Evolutionary conservation across 2,888 invertebrate genomes (phyloP), one percentile per base, ranked within the genome.

Genomic region (Isotomurus palustris): DNA sequence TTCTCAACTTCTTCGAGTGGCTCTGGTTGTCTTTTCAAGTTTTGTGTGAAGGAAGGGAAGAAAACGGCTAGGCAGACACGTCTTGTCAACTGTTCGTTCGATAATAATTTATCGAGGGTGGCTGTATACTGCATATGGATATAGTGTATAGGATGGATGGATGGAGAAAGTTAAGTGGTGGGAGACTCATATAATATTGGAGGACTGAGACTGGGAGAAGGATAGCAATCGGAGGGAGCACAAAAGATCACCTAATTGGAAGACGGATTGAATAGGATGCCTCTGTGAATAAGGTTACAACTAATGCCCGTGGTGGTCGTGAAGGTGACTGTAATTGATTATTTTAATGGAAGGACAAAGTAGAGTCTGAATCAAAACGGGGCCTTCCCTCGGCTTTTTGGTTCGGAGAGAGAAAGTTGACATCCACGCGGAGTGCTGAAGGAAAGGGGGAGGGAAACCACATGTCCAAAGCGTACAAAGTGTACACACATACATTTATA

Each of bases 291-390:
- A 40, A 8, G 6, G 12, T 10, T 40, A 40, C 17, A n/a, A 10
- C 10, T 40, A 40, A n/a, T 71, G 73, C 74, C 72, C 71, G 76
- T 71, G 72, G 77, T 71, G 72, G 76, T 71, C 71, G 76, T 73
- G 61, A 73, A 75, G 48, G 76, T 75, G 67, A 62, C 58, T 53
- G 56, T 58, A 62, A 62, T 62, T 62, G 62, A 62, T 62, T 62
- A 62, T 58, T 56, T 62, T 62, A 62, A 62, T 62, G 58, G 62
- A 62, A n/a, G 38, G 4, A 19, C 19, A 38, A 38, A 38, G 38
- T 38, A 38, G 38, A 38, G 5, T n/a, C 38, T 38, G 38, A 38
- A 38, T 38, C n/a, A 38, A 38, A 38, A 38, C 38, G 14, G 17
- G 14, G 14, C 38, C 38, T 38, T 38, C 38, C 38, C 19, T 32